These are phyloP conservation scores for Drosophila seclusa DNA, from an alignment of 2,888 invertebrate genomes.

Conservation along the genomic window DNA sequence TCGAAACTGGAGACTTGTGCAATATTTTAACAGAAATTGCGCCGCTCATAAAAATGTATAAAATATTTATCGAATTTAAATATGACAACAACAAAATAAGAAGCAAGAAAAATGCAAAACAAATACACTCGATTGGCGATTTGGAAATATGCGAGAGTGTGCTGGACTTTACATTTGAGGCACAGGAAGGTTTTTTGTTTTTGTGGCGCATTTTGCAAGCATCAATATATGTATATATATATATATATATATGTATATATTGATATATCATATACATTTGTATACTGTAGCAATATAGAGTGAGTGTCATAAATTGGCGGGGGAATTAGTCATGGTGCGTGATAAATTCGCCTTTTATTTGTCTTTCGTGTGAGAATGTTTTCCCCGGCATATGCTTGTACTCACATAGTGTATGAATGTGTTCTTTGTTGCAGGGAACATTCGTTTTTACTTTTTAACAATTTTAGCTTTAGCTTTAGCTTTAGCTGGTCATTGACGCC, in stretches of 20 bases:
- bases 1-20: slow-evolving; percentile 45
- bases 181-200: slow-evolving; percentile 18
- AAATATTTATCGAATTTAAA: slow-evolving; percentile 77
- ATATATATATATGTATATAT: background rate
- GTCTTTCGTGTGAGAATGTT: slow-evolving; percentile 76
- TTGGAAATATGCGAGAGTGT: slow-evolving; percentile 32
- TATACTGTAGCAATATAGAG: slow-evolving; percentile 39
- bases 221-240: background rate
- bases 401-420: slow-evolving; percentile 53
- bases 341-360: slow-evolving; percentile 79
- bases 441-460: slow-evolving; percentile 52
- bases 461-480: slow-evolving; percentile 51
- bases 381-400: slow-evolving; percentile 31
- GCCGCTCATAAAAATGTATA: slow-evolving; percentile 64
- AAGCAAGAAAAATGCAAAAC: slow-evolving; percentile 22
- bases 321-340: slow-evolving; percentile 77
- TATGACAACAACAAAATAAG: slow-evolving; percentile 30
- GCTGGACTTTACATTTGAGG: slow-evolving; percentile 22
- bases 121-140: slow-evolving; percentile 39
- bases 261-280: slow-evolving; percentile 3
- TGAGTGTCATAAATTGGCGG: slow-evolving; percentile 70
- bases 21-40: slow-evolving; percentile 69
- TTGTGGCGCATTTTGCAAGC: slow-evolving; percentile 16
- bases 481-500: slow-evolving; percentile 69
- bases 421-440: slow-evolving; percentile 66